Base-by-base conservation (phyloP, 2,797 vertebrate genomes). In the Pseudopleuronectes americanus region DNA sequence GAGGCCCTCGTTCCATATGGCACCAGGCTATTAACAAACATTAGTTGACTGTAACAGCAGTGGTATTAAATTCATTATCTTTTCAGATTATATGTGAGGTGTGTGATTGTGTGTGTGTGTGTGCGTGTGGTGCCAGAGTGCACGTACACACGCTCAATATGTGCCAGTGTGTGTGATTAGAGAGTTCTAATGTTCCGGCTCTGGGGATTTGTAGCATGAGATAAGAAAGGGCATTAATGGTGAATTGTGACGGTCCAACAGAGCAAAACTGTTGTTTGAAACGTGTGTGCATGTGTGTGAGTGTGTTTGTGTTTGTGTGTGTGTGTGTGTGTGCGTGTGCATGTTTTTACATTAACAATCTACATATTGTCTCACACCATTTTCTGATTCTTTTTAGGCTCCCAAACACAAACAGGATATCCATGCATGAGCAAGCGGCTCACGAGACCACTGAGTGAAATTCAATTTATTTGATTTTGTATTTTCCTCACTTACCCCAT, bases 381-480 rank as follows among this genome's bases (percentile, higher is more conserved):
- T 59, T 64, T 56, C 64, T 47, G 56, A 57, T 72, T 59, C 23
- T 14, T 41, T 38, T 41, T 8, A 45, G 70, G 68, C n/a, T 69
- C 26, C 36, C 51, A 85, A 60, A 80, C 51, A 73, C 47, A 70
- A 68, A 79, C 66, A 72, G 71, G 28, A 55, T 41, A 78, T 57
- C 64, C 68, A 76, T 14, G 75, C 80, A 48, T 79, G 70, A 87
- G 62, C 66, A 55, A 83, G 74, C 78, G 71, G 83, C 74, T 85
- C 88, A 86, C 1, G 19, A 71, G 77, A 83, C 82, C 75, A 80
- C 82, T 57, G 71, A 78, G 72, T 74, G 71, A 84, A 88, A 89
- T 90, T 89, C 75, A 82, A 87, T 92, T 86, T 92, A 89, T 92
- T 91, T 90, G 85, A 87, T 89, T 92, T 89, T 87, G 86, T 89